Percentiles rank a stretch among this genome's conserved stretches.
phyloP scores from a whole-genome alignment of 2,113 vertebrate genomes.

The Psittacus erithacus region DNA sequence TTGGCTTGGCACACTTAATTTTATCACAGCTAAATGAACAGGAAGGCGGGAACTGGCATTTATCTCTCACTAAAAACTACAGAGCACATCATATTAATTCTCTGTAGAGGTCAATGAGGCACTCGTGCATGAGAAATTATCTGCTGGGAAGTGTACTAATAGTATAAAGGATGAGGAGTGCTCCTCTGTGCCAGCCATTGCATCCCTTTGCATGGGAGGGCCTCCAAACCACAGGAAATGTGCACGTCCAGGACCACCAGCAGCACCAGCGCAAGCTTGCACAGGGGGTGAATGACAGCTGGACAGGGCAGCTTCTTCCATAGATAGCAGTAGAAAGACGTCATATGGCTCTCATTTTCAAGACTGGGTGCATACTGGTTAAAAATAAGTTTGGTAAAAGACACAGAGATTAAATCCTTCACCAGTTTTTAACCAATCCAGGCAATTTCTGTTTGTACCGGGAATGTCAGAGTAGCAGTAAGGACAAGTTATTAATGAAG shows the following conservation, averaged over 20 bases:
- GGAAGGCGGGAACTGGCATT: not conserved
- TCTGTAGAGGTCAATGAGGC: not conserved
- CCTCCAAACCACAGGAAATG: not conserved
- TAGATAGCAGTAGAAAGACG: not conserved
- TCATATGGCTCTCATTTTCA: not conserved
- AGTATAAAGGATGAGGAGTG: fast-evolving
- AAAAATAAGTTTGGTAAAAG: not conserved
- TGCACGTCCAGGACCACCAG: not conserved
- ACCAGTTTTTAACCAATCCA: not conserved
- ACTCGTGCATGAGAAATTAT: not conserved
- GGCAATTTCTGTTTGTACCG: not conserved
- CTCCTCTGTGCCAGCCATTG: not conserved
- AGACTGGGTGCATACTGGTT: fast-evolving
- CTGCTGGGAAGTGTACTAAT: not conserved
- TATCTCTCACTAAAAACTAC: not conserved
- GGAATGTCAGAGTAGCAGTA: not conserved
- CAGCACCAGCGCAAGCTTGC: not conserved
- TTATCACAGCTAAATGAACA: not conserved
- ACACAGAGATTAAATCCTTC: not conserved
- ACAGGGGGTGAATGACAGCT: fast-evolving
- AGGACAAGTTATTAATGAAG: not conserved
- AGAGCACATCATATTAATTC: not conserved
- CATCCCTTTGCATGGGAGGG: not conserved
- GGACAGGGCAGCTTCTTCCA: not conserved
- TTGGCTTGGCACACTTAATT: not conserved